A percentile compares a stretch with the other conserved stretches of the same genome.
These are phyloP conservation scores for Psammodynastes pulverulentus DNA, from an alignment of 2,113 vertebrate species.

Conservation along the genomic window DNA sequence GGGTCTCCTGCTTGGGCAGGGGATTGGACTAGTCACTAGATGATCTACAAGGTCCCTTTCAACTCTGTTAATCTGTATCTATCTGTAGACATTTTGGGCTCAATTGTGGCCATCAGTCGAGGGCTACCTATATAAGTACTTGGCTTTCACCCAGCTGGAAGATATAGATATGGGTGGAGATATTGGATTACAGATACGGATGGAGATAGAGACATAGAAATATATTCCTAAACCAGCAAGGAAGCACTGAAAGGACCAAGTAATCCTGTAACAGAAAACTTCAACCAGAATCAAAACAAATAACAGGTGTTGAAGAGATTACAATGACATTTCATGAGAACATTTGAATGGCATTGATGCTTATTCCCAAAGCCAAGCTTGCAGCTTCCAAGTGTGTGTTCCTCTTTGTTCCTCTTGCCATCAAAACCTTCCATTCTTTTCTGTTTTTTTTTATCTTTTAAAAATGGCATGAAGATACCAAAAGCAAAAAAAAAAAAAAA, in stretches of 20 bases:
- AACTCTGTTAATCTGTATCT: too few species aligned
- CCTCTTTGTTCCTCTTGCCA: background rate
- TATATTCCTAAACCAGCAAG: background rate
- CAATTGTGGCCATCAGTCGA: background rate
- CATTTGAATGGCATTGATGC: background rate
- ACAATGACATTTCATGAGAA: background rate
- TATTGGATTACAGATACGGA: background rate
- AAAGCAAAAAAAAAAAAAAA: background rate
- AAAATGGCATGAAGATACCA: background rate
- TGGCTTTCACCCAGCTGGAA: background rate
- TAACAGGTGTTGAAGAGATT: background rate
- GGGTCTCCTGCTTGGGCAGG: too few species aligned
- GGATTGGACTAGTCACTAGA: too few species aligned
- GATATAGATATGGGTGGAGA: background rate
- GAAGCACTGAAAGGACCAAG: background rate
- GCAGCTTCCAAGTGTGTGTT: background rate
- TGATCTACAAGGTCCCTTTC: too few species aligned
- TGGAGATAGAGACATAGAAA: background rate
- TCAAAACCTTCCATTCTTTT: background rate
- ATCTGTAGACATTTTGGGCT: too few species aligned
- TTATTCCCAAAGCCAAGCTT: background rate
- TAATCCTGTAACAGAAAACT: background rate
- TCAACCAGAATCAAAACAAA: background rate
- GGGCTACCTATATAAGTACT: background rate
- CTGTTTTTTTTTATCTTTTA: background rate